Conservation (phyloP, 2,113 vertebrate species). For the Ivindomyrus marchei region DNA sequence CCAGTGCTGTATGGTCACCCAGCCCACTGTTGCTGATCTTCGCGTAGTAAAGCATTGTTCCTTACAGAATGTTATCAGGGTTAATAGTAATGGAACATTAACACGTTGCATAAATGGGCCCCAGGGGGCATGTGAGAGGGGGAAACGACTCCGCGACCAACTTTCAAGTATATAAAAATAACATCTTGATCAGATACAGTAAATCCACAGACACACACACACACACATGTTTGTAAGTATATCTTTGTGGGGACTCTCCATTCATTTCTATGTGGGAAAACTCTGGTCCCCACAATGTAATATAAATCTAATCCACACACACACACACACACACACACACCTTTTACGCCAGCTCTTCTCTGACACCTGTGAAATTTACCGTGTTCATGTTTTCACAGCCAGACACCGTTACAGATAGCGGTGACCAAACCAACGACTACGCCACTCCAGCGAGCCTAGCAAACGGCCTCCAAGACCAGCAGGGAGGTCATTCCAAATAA, state of each 20-base stretch:
- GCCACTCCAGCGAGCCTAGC: conserved; percentile 62
- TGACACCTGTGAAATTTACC: neutral
- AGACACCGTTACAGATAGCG: conserved; percentile 45
- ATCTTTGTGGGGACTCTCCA: neutral
- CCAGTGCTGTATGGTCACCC: neutral
- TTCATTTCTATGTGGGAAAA: neutral
- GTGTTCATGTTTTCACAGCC: neutral
- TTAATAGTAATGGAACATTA: neutral
- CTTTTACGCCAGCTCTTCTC: neutral
- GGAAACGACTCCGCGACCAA: no score
- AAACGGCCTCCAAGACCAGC: conserved; percentile 27
- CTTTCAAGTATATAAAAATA: neutral
- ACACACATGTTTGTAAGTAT: neutral
- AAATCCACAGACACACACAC: neutral
- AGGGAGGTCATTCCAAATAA: conserved; percentile 55
- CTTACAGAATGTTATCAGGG: neutral
- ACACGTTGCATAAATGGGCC: neutral
- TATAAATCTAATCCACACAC: neutral
- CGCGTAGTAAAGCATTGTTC: neutral
- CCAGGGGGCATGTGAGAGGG: neutral
- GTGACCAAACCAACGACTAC: conserved; percentile 60
- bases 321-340: neutral
- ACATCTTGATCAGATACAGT: neutral
- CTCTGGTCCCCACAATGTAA: neutral
- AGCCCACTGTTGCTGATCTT: neutral